Evolutionary conservation across 2,113 vertebrate species (phyloP), one percentile per base, ranked within the genome.

Genomic region (Prochilodus magdalenae): DNA sequence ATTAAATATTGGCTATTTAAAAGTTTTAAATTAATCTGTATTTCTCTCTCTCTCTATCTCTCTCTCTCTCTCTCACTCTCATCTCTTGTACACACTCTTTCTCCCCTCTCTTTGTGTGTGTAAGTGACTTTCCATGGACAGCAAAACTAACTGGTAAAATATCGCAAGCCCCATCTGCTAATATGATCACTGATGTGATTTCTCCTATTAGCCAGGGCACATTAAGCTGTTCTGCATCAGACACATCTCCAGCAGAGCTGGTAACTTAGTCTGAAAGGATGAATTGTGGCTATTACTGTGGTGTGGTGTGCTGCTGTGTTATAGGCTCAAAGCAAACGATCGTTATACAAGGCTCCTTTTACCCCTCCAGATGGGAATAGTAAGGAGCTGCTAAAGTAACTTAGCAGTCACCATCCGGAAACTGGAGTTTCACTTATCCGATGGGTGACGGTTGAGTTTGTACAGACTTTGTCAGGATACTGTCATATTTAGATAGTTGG

Each of bases 161-260:
- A 71, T 49, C 40, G 26, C 26, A 2, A 15, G 22, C 60, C 30
- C 59, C 44, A 80, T 16, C 30, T 66, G 49, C 47, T 57, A 47
- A 60, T 62, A 49, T 62, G 40, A 49, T 7, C 24, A 44, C 22
- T 57, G 40, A 47, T 60, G 40, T 62, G 22, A 63, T 26, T 63
- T 33, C 47, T 73, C 26, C 24, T 49, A 73, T 80, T 65, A 73
- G 69, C 69, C 40, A 20, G 57, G 44, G 69, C 55, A 79, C 77
- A 60, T 71, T 44, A 51, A 29, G 30, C 76, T 51, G 20, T 67
- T 27, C 40, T 77, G 11, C 51, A 63, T 24, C 26, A 30, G 69
- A 44, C 57, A 78, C 27, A 20, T 33, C 36, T 80, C 78, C 53
- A 16, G 40, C 78, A 73, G 69, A 70, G 77, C 65, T 55, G 27